Percentiles rank a stretch among this genome's conserved stretches.
These are phyloP conservation scores for Martes martes DNA, from an alignment of 2,113 vertebrate genomes.

Conservation along the genomic window DNA sequence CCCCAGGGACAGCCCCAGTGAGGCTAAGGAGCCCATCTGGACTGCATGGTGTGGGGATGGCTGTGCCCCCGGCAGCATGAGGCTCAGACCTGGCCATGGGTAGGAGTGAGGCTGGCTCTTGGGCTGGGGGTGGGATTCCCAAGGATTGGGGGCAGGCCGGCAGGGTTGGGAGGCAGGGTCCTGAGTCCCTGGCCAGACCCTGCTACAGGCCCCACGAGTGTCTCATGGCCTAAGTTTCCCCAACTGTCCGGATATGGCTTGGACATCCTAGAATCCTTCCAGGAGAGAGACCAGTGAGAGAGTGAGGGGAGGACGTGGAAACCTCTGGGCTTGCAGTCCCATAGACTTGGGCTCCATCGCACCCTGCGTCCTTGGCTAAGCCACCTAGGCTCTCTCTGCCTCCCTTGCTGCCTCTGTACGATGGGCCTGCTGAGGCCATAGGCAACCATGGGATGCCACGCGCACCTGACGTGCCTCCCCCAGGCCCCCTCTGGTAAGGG, in stretches of 20 bases:
- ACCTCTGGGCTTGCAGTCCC: not conserved
- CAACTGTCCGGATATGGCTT: not conserved
- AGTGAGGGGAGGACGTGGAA: not conserved
- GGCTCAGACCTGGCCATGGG: not conserved
- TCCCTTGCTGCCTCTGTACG: not conserved
- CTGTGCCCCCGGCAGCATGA: not conserved
- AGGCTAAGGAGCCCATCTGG: not conserved
- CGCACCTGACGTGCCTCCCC: not conserved
- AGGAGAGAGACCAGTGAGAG: not conserved
- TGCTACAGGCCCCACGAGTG: not conserved
- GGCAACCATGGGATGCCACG: not conserved
- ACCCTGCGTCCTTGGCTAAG: not conserved
- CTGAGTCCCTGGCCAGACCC: not conserved
- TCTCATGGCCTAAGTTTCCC: not conserved
- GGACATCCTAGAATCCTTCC: not conserved
- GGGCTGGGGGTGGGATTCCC: not conserved
- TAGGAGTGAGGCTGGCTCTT: not conserved
- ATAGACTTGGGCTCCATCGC: rapidly evolving
- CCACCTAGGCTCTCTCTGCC: not conserved
- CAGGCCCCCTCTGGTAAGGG: not conserved
- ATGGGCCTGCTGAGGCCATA: not conserved
- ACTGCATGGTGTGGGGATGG: rapidly evolving
- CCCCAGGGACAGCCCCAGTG: not conserved
- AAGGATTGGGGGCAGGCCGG: not conserved
- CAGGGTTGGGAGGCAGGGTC: not conserved